phyloP scores from a whole-genome alignment of 2,888 invertebrate genomes.

The Meiosimyza decipiens region DNA sequence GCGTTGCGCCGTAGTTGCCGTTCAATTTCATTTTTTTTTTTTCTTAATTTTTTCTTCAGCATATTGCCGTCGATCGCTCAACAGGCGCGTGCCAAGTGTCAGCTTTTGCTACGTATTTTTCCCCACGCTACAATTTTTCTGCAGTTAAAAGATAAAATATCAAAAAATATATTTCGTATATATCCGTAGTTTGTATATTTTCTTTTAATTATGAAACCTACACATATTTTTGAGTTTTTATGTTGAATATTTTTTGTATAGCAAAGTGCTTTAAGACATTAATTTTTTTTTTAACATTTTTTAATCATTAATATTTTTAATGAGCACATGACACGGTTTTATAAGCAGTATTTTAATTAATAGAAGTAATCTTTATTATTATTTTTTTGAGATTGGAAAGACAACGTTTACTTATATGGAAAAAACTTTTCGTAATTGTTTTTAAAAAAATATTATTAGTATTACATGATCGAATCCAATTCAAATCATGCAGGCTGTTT shows the following conservation, averaged over 20 bases:
- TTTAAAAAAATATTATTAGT: too few relatives aligned
- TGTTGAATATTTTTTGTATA: background rate
- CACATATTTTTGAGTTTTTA: conserved; percentile 16
- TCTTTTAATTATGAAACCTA: conserved; percentile 36
- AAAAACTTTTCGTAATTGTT: too few relatives aligned
- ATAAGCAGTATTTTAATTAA: background rate
- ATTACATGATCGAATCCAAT: too few relatives aligned
- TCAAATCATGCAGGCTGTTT: too few relatives aligned
- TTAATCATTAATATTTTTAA: background rate
- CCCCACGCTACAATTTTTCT: conserved; percentile 47
- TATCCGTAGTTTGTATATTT: conserved; percentile 22
- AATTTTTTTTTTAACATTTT: conserved; percentile 2
- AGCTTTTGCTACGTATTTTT: conserved; percentile 42
- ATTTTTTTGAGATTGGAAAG: too few relatives aligned
- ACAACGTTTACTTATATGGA: too few relatives aligned
- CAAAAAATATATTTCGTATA: conserved; percentile 24
- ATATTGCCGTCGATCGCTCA: conserved; percentile 25
- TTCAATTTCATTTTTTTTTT: conserved; percentile 33
- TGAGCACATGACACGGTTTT: conserved; percentile 15
- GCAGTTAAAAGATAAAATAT: conserved; percentile 31
- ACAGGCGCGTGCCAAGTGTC: conserved; percentile 50
- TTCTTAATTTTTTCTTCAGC: conserved; percentile 37
- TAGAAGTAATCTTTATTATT: too few relatives aligned
- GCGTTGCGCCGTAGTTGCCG: conserved; percentile 13
- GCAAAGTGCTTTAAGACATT: conserved; percentile 8